phyloP scores from a whole-genome alignment of 1,140 invertebrate genomes.

The Palaemon carinicauda region DNA sequence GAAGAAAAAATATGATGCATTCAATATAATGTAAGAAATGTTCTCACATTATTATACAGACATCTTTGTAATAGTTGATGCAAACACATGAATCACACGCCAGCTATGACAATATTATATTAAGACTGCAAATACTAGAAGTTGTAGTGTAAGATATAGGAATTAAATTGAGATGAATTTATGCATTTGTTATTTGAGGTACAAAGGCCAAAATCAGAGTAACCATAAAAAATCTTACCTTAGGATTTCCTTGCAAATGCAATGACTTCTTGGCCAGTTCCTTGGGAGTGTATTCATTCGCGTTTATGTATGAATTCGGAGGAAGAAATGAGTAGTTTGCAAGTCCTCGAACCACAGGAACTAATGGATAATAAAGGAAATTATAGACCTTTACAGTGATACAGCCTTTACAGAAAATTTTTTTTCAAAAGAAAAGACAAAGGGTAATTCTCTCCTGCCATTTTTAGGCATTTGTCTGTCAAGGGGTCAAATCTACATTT shows the following conservation, averaged over 20 bases:
- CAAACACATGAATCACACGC: too few species aligned
- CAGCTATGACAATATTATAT: background rate
- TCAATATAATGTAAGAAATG: background rate
- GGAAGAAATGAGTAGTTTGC: slow-evolving; percentile 34
- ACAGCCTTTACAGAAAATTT: slow-evolving; percentile 66
- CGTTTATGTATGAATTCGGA: slow-evolving; percentile 44
- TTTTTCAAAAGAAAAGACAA: slow-evolving; percentile 68
- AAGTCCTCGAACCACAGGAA: slow-evolving; percentile 43
- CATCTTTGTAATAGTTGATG: too few species aligned
- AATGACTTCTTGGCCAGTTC: slow-evolving; percentile 58
- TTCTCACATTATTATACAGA: too few species aligned
- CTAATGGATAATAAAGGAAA: slow-evolving; percentile 54
- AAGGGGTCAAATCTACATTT: slow-evolving; percentile 69
- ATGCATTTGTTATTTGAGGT: background rate
- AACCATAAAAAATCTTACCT: background rate
- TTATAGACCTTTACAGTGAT: slow-evolving; percentile 66
- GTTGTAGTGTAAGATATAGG: background rate
- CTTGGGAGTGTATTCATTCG: slow-evolving; percentile 17
- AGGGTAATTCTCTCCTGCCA: slow-evolving; percentile 59
- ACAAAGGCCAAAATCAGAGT: too few species aligned
- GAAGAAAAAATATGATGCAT: too few species aligned
- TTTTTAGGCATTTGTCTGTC: slow-evolving; percentile 59
- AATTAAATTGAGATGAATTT: background rate
- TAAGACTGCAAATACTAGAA: background rate
- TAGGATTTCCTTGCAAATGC: slow-evolving; percentile 61